These are phyloP conservation scores for Sigmodon hispidus DNA, from an alignment of 2,113 vertebrate genomes.

Conservation along the genomic window DNA sequence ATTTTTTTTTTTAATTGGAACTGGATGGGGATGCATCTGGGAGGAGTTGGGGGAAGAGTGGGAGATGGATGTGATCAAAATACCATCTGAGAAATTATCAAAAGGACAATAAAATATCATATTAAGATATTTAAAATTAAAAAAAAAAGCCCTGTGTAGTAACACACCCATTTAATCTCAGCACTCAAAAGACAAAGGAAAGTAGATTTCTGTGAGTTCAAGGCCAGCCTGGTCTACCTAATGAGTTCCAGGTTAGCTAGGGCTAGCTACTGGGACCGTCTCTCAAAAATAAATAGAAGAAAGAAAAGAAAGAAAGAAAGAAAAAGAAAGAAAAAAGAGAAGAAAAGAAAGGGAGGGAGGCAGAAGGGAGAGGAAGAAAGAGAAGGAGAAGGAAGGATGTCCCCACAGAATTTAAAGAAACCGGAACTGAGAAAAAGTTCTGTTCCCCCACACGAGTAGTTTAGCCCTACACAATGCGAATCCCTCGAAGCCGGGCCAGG, in stretches of 20 bases:
- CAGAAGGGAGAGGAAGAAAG: not conserved
- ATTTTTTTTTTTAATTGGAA: not conserved
- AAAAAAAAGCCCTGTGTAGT: not conserved
- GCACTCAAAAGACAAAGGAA: not conserved
- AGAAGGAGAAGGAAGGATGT: not conserved
- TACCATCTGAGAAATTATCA: not conserved
- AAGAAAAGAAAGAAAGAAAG: not conserved
- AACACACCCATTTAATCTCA: not conserved
- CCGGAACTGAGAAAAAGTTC: not conserved
- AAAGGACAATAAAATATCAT: not conserved
- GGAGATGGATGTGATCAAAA: not conserved
- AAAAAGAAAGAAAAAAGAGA: not conserved
- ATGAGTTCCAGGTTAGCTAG: not conserved
- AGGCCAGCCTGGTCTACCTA: not conserved
- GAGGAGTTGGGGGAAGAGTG: not conserved
- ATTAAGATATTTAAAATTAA: not conserved
- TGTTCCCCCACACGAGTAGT: too few relatives aligned
- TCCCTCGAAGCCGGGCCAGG: not conserved
- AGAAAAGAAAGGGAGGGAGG: too few relatives aligned
- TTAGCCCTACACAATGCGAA: accelerated
- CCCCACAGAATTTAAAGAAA: not conserved
- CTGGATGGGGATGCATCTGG: not conserved
- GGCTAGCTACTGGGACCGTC: not conserved
- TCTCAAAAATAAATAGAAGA: not conserved
- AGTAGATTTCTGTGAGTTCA: not conserved